phyloP scores from a whole-genome alignment of 2,113 vertebrate species.

The Thunnus thynnus region DNA sequence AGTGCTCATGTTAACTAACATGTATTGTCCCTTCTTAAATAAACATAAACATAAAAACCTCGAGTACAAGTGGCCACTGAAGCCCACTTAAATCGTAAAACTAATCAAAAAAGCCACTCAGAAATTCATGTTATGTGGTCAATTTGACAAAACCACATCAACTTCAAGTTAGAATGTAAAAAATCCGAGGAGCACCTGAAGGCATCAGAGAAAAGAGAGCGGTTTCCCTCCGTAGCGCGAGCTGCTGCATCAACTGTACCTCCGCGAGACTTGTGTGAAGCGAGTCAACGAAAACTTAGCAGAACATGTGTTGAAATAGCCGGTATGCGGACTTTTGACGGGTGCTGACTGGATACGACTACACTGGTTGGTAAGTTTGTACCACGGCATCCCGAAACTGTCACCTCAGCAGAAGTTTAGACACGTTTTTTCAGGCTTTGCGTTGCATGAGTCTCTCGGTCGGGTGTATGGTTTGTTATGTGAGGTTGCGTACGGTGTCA shows the following conservation, averaged over 20 bases:
- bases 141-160: neutral
- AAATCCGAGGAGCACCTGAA: conserved; percentile 63
- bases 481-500: conserved; percentile 10
- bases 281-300: neutral
- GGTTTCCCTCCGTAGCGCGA: conserved; percentile 45
- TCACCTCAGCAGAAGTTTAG: neutral
- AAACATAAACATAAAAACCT: no score
- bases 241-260: conserved; percentile 46
- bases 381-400: neutral
- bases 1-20: no score
- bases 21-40: no score
- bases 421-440: neutral
- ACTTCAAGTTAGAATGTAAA: no score
- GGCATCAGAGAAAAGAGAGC: conserved; percentile 24
- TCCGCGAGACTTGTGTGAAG: neutral
- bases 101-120: no score
- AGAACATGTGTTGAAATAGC: neutral
- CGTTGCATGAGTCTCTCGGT: neutral
- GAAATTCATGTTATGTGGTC: no score
- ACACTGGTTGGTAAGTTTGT: conserved; percentile 49
- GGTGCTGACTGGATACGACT: conserved; percentile 23
- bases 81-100: no score
- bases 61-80: no score
- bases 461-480: conserved; percentile 10
- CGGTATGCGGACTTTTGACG: neutral